Conservation (phyloP, 2,797 vertebrate species). For the Pseudopleuronectes americanus region DNA sequence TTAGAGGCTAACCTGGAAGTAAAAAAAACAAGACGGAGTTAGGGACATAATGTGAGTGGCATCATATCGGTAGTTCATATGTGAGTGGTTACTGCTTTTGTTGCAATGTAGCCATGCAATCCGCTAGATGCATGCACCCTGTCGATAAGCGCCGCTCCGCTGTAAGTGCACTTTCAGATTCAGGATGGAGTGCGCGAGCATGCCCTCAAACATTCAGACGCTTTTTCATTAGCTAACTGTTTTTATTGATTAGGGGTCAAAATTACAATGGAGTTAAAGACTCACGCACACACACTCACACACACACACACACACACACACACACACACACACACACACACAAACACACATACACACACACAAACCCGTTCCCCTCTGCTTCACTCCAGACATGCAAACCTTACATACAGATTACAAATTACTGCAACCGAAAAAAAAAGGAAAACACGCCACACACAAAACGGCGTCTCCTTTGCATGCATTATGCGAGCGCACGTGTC, state of each 20-base stretch:
- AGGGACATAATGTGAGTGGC: constrained; percentile 72
- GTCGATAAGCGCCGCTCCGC: constrained; percentile 51
- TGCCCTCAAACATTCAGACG: constrained; percentile 73
- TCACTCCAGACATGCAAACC: constrained; percentile 58
- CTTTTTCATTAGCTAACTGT: constrained; percentile 80
- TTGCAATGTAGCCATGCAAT: constrained; percentile 69
- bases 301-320: constrained; percentile 23
- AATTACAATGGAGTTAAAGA: constrained; percentile 69
- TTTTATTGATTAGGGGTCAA: constrained; percentile 78
- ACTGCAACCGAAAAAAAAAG: constrained; percentile 52
- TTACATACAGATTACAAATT: constrained; percentile 77
- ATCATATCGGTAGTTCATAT: constrained; percentile 61
- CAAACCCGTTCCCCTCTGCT: constrained; percentile 8
- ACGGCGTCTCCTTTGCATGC: constrained; percentile 73
- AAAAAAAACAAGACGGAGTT: constrained; percentile 68
- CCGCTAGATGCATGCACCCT: constrained; percentile 73
- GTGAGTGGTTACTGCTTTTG: constrained; percentile 34
- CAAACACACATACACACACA: constrained; percentile 13
- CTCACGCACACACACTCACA: constrained; percentile 26
- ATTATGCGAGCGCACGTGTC: constrained; percentile 79
- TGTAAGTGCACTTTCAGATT: constrained; percentile 59
- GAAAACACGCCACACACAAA: constrained; percentile 55
- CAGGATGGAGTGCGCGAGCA: constrained; percentile 55
- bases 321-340: constrained; percentile 13
- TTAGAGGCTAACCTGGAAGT: constrained; percentile 82